Evolutionary conservation across 2,888 invertebrate genomes (phyloP), one percentile per base, ranked within the genome.

Genomic region (Pomacea canaliculata): DNA sequence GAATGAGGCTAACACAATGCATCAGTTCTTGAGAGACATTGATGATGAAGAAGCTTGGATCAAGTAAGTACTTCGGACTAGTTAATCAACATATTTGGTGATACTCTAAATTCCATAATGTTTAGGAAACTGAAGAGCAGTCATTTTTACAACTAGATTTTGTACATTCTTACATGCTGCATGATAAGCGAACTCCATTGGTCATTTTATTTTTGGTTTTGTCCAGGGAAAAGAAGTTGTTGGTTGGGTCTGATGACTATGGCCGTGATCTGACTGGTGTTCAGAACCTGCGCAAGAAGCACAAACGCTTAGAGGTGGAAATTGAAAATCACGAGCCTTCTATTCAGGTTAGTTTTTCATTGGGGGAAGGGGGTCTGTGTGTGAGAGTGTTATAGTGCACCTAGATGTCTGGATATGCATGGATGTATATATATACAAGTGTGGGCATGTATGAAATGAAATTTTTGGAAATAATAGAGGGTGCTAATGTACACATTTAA

Each of bases 1-100:
- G 78, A 96, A 97, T 91, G 99, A 99, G 92, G 98, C 99, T 66
- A 96, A 98, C 90, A 98, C 98, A 10, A 93, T 99, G 89, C 99
- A 99, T 91, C 99, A 99, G 92, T 99, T 99, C 95, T 97, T 99
- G 94, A 93, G 99, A 75, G 99, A 99, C 90, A 98, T 99, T 90
- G 99, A 99, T 81, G 99, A 99, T 90, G 99, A 99, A 92, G 99
- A 99, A 92, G 97, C 97, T 12, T 99, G 99, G 99, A 99, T 99
- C 91, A 99, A 98, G 95, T 94, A 79, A 90, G 92, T 88, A 8
- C 60, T 37, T 46, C 49, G 0, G 65, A 12, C 65, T 65, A 9
- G 1, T 63, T 63, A 7, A 19, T 63, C 27, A 10, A 7, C 10
- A 27, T 63, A 5, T 63, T 63, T 27, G 27, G 10, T n/a, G n/a